phyloP scores from a whole-genome alignment of 2,797 vertebrate genomes.

The Tragelaphus eurycerus region DNA sequence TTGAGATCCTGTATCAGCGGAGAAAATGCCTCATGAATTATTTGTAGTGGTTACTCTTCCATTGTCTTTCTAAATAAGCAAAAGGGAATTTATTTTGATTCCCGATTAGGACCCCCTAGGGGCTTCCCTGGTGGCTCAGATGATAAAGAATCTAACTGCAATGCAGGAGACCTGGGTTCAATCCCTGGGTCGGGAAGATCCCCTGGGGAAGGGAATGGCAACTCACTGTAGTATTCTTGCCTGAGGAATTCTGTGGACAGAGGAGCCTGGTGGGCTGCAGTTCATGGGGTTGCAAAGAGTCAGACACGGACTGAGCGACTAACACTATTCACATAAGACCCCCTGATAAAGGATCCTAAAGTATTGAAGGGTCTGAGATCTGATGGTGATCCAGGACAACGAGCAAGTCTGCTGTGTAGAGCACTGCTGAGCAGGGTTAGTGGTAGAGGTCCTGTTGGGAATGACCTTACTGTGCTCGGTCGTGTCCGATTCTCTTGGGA shows the following conservation, averaged over 20 bases:
- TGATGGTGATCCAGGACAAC: neutral
- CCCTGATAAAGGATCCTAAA: neutral
- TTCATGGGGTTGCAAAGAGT: neutral
- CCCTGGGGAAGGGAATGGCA: neutral
- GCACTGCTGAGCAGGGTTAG: neutral
- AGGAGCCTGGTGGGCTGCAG: neutral
- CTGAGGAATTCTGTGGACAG: neutral
- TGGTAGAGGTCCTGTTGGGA: neutral
- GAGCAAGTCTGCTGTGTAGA: neutral
- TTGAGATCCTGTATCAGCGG: neutral
- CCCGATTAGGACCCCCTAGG: neutral
- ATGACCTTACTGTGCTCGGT: neutral
- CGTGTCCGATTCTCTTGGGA: neutral
- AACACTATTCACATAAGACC: neutral
- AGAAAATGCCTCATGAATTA: slow-evolving; percentile 9
- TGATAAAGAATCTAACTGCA: neutral
- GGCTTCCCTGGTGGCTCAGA: neutral
- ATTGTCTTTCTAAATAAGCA: neutral
- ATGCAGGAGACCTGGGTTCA: neutral
- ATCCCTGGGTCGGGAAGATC: neutral
- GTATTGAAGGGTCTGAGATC: neutral
- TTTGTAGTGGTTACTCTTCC: neutral
- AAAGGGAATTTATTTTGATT: neutral
- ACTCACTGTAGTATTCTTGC: neutral
- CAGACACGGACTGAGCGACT: neutral